phyloP scores from a whole-genome alignment of 2,113 vertebrate species.

The Oncorhynchus masou region DNA sequence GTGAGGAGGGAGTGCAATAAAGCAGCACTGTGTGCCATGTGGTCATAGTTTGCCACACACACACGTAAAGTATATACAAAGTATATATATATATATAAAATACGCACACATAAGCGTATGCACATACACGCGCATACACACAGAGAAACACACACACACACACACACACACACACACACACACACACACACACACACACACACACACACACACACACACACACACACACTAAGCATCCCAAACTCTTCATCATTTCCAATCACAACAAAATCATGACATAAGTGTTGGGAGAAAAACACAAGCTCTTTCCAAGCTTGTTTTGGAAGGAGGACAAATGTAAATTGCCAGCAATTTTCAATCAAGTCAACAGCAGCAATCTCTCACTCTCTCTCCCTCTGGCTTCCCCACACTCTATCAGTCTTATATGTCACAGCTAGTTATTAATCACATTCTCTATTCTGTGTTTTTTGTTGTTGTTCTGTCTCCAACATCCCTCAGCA shows the following conservation, averaged over 20 bases:
- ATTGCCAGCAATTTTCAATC: neutral
- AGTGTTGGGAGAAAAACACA: neutral
- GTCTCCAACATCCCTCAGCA: too few species aligned
- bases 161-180: neutral
- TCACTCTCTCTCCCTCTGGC: neutral
- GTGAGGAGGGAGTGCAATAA: neutral
- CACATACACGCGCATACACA: slow-evolving; percentile 1
- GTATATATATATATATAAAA: too few species aligned
- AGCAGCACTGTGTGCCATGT: neutral
- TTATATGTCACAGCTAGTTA: too few species aligned
- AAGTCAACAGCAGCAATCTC: neutral
- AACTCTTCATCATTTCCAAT: neutral
- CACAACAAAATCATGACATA: neutral
- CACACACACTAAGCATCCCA: neutral
- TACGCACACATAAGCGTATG: neutral
- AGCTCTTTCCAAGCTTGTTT: neutral
- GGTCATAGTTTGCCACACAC: too few species aligned
- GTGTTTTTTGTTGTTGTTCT: too few species aligned
- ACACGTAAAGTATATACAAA: neutral
- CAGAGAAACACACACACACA: neutral
- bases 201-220: slow-evolving; percentile 5
- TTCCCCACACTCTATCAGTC: too few species aligned
- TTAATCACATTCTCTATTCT: too few species aligned
- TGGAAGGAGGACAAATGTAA: neutral
- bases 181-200: neutral